Conservation (phyloP, 2,113 vertebrate species). For the Aramus guarauna region DNA sequence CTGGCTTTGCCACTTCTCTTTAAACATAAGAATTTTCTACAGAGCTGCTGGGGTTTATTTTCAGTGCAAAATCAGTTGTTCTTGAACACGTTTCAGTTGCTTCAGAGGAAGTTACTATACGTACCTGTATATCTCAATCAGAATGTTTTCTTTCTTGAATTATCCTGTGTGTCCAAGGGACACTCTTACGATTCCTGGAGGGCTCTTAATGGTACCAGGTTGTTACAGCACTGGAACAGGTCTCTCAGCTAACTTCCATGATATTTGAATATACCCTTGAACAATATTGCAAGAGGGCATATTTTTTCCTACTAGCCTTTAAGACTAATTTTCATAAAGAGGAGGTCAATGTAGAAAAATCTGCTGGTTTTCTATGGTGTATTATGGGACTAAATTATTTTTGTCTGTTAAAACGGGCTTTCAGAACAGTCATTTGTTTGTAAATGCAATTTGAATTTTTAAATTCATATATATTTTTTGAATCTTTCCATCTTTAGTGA, state of each 20-base stretch:
- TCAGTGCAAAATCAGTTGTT: not conserved
- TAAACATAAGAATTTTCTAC: not conserved
- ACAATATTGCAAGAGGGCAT: not conserved
- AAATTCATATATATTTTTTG: not conserved
- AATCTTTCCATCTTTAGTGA: not conserved
- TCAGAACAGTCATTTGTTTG: not conserved
- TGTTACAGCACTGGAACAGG: conserved; percentile 27
- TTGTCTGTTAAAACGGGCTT: not conserved
- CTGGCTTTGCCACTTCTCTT: not conserved
- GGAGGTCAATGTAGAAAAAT: not conserved
- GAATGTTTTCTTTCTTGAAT: not conserved
- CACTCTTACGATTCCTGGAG: not conserved
- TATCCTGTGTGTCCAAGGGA: not conserved
- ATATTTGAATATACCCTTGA: not conserved
- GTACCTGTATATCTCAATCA: not conserved
- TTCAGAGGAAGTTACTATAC: not conserved
- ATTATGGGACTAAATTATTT: not conserved
- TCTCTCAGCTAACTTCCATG: not conserved
- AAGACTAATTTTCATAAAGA: not conserved
- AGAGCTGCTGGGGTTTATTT: not conserved
- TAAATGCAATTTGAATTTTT: not conserved
- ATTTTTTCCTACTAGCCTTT: not conserved
- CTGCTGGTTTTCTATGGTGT: not conserved
- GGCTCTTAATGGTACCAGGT: not conserved
- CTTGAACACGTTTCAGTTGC: not conserved